Percentiles rank a stretch among this genome's conserved stretches.
phyloP scores from a whole-genome alignment of 2,888 invertebrate species.

The Lagria hirta region DNA sequence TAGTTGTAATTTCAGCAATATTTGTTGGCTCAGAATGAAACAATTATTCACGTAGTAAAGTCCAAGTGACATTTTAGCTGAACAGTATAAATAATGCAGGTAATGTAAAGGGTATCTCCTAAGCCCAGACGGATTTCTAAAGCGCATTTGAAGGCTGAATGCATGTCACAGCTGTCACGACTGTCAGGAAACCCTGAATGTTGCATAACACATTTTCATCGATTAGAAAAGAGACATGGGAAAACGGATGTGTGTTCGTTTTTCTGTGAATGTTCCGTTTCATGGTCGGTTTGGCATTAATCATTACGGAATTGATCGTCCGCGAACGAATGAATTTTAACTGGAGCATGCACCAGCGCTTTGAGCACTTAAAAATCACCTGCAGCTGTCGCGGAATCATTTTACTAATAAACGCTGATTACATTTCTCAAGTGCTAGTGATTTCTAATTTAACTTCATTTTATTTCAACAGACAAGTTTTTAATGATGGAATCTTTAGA shows the following conservation, averaged over 20 bases:
- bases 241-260: constrained; percentile 1
- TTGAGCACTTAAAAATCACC: constrained; percentile 29
- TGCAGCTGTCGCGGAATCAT: constrained; percentile 36
- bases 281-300: no score
- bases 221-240: constrained; percentile 8
- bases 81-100: constrained; percentile 39
- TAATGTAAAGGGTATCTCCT: constrained; percentile 36
- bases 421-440: no score
- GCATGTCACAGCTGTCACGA: constrained; percentile 36
- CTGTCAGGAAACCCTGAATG: constrained; percentile 20
- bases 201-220: constrained; percentile 22
- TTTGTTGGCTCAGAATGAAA: no score
- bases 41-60: constrained; percentile 20
- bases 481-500: no score
- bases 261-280: background rate
- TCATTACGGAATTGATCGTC: constrained; percentile 7
- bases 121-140: constrained; percentile 31
- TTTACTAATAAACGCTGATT: constrained; percentile 29
- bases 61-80: constrained; percentile 26
- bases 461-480: no score
- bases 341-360: constrained; percentile 1
- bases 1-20: no score
- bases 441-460: no score
- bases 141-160: constrained; percentile 32
- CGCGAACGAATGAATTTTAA: constrained; percentile 11